Evolutionary conservation across 1,140 invertebrate species (phyloP), one percentile per base, ranked within the genome.

Genomic region (Apis mellifera): DNA sequence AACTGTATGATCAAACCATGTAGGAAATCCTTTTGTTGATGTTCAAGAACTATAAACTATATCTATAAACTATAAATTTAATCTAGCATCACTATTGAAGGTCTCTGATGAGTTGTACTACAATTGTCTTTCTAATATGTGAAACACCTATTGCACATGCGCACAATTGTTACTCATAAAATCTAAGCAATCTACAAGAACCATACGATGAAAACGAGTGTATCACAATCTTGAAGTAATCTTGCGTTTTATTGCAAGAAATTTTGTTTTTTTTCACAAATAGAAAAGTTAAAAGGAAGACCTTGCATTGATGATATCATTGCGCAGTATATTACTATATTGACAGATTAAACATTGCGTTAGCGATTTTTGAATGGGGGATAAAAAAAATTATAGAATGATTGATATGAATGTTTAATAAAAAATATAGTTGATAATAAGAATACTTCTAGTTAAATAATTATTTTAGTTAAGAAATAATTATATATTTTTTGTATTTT

Each of bases 31-130:
- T 62, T 64, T 48, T 17, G 8, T 8, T 26, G 19, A 19, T 11
- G 48, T 74, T 71, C 69, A n/a, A 79, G 70, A 64, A 79, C 76
- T 73, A 66, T 80, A 62, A 77, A 32, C 26, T 62, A 48, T 32
- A 32, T 32, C 76, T 73, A 66, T 80, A 62, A 77, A 32, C 19
- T 62, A 48, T 32, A 32, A 32, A 78, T 79, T 80, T 21, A 83
- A 60, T 9, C 42, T 54, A 57, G 52, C 70, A 81, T 82, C 69
- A 48, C 13, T 54, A 55, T 60, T 12, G 54, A 79, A 59, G 32
- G 71, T 66, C 65, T 9, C 32, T 42, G 32, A 42, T 42, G 32
- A 42, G 32, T 42, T 52, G 65, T 15, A 54, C 50, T 15, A 26
- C 55, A 19, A 19, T 3, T 42, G 72, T 83, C 70, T 17, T 80